A percentile compares a stretch with the other conserved stretches of the same genome.
Evolutionary conservation across 2,888 invertebrate species (phyloP).

Genomic region (Xestia rhomboidea): DNA sequence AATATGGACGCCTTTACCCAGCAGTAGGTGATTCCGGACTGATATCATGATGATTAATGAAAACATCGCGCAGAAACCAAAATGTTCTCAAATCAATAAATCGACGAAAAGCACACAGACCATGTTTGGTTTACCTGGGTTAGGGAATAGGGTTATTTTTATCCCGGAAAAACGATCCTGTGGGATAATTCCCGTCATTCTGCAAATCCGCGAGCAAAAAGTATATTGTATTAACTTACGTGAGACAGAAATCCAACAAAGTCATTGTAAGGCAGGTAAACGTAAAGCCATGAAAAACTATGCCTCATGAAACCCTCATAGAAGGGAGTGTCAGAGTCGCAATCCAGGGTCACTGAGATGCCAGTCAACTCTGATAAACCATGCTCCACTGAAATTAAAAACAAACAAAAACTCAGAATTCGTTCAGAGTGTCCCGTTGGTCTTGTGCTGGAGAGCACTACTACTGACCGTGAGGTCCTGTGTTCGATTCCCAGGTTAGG

Average conservation of each 20-base stretch:
- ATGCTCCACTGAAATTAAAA: slow-evolving; percentile 75
- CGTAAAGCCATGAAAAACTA: slow-evolving; percentile 74
- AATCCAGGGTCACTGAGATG: slow-evolving; percentile 71
- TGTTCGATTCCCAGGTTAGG: background rate
- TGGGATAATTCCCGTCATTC: background rate
- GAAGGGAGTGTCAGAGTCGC: slow-evolving; percentile 67
- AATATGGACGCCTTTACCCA: no score
- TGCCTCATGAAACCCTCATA: slow-evolving; percentile 71
- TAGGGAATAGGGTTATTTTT: background rate
- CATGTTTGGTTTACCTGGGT: background rate
- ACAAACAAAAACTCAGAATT: background rate
- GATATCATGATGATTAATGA: background rate
- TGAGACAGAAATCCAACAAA: slow-evolving; percentile 68
- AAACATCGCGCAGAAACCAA: background rate
- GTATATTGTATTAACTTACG: slow-evolving; percentile 63
- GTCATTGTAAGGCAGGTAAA: slow-evolving; percentile 70
- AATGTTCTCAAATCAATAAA: background rate
- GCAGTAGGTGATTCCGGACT: no score
- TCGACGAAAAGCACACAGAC: background rate
- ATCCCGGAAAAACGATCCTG: background rate
- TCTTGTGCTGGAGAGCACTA: background rate
- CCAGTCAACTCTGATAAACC: slow-evolving; percentile 72
- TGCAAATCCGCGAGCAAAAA: background rate
- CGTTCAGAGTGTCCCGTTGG: background rate
- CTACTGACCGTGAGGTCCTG: background rate